A percentile compares a stretch with the other conserved stretches of the same genome.
phyloP scores from a whole-genome alignment of 2,113 vertebrate species.

The Xiphias gladius region DNA sequence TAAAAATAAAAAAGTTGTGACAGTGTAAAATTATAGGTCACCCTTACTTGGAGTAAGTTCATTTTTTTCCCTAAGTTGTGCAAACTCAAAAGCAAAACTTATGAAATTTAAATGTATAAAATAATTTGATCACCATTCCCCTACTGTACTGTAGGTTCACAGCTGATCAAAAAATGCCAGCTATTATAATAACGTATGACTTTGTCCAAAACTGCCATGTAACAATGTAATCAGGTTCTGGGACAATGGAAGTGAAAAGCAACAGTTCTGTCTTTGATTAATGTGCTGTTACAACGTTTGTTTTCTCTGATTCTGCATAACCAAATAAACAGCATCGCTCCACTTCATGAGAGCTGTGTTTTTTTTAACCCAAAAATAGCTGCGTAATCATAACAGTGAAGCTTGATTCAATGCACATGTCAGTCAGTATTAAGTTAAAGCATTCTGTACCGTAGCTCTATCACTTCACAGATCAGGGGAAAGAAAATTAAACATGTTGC shows the following conservation, averaged over 20 bases:
- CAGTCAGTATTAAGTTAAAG: constrained; percentile 33
- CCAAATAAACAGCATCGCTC: constrained; percentile 70
- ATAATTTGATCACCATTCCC: background rate
- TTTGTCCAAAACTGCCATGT: constrained; percentile 7
- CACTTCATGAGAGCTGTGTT: constrained; percentile 51
- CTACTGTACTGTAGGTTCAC: background rate
- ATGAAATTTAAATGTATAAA: background rate
- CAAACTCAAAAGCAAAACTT: too few species aligned
- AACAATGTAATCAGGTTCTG: constrained; percentile 72
- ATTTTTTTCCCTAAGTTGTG: too few species aligned
- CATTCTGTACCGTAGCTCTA: background rate
- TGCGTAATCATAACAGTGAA: constrained; percentile 42
- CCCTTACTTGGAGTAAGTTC: too few species aligned
- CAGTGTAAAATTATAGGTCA: too few species aligned
- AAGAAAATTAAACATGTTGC: constrained; percentile 30
- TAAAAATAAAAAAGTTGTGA: too few species aligned
- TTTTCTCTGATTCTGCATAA: constrained; percentile 75
- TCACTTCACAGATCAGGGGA: constrained; percentile 20
- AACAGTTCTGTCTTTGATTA: constrained; percentile 70
- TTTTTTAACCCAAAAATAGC: constrained; percentile 48
- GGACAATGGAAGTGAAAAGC: constrained; percentile 79
- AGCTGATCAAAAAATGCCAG: background rate
- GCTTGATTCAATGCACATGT: constrained; percentile 26
- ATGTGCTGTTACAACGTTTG: constrained; percentile 65
- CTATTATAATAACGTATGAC: background rate